phyloP scores from a whole-genome alignment of 1,140 invertebrate species.

The Eumaeus atala region DNA sequence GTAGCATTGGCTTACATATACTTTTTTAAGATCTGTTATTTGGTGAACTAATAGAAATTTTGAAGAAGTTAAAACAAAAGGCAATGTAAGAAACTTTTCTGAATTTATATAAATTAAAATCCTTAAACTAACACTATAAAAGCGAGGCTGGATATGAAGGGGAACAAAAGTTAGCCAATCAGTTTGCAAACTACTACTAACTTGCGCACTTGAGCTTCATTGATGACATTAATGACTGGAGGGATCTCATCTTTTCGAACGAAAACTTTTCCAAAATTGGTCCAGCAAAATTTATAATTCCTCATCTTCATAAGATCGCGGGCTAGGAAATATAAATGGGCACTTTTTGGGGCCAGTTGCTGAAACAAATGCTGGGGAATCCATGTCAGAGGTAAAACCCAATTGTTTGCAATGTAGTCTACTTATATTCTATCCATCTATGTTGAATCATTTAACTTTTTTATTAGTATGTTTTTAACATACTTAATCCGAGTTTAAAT shows the following conservation, averaged over 20 bases:
- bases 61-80: too few relatives aligned
- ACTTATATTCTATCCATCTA: not conserved
- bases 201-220: not conserved
- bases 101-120: not conserved
- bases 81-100: too few relatives aligned
- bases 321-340: conserved; percentile 9
- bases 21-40: too few relatives aligned
- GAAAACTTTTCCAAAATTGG: not conserved
- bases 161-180: not conserved
- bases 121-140: not conserved
- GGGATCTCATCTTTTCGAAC: not conserved
- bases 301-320: conserved; percentile 6
- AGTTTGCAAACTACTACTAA: not conserved
- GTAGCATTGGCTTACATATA: too few relatives aligned
- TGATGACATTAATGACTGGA: not conserved
- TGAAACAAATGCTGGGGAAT: not conserved
- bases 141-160: not conserved
- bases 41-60: too few relatives aligned
- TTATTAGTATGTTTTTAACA: conserved; percentile 2
- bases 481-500: not conserved
- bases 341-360: conserved; percentile 1
- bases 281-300: conserved; percentile 10
- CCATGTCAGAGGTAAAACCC: not conserved
- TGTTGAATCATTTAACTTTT: conserved; percentile 4
- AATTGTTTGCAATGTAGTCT: not conserved